phyloP scores from a whole-genome alignment of 2,113 vertebrate species.

The Xenopus borealis region DNA sequence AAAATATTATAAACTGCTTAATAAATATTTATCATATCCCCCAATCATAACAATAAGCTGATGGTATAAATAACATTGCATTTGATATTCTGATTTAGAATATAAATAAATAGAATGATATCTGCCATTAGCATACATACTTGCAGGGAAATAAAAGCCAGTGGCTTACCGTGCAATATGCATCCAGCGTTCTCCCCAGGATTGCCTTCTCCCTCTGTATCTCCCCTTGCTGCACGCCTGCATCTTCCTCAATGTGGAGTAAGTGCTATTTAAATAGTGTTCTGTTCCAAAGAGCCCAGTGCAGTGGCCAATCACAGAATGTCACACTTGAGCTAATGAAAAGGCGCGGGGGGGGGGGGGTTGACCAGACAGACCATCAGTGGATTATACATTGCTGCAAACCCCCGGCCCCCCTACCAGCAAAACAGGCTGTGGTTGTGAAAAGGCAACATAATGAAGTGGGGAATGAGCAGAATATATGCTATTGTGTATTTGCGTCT shows the following conservation, averaged over 20 bases:
- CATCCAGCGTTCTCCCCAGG: background rate
- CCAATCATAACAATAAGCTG: too few species aligned
- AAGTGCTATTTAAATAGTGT: conserved; percentile 43
- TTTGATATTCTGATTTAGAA: too few species aligned
- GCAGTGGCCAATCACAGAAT: conserved; percentile 33
- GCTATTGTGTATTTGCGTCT: conserved; percentile 8
- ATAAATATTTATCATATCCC: too few species aligned
- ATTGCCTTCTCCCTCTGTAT: background rate
- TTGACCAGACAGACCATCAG: background rate
- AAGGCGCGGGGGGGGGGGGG: conserved; percentile 6
- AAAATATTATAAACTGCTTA: too few species aligned
- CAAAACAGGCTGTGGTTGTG: conserved; percentile 4
- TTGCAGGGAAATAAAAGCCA: too few species aligned
- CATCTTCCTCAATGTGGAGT: conserved; percentile 23
- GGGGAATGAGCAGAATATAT: conserved; percentile 9
- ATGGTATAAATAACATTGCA: too few species aligned
- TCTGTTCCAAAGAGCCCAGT: conserved; percentile 31
- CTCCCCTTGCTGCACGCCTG: conserved; percentile 1
- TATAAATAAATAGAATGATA: too few species aligned
- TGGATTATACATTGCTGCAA: conserved; percentile 1
- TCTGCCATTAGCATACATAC: too few species aligned
- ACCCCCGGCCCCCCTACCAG: conserved; percentile 15
- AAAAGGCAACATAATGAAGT: conserved; percentile 18
- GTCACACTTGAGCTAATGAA: conserved; percentile 31
- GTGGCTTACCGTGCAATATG: conserved; percentile 16